Evolutionary conservation across 2,888 invertebrate species (phyloP).

Genomic region (Dorcus hopei): DNA sequence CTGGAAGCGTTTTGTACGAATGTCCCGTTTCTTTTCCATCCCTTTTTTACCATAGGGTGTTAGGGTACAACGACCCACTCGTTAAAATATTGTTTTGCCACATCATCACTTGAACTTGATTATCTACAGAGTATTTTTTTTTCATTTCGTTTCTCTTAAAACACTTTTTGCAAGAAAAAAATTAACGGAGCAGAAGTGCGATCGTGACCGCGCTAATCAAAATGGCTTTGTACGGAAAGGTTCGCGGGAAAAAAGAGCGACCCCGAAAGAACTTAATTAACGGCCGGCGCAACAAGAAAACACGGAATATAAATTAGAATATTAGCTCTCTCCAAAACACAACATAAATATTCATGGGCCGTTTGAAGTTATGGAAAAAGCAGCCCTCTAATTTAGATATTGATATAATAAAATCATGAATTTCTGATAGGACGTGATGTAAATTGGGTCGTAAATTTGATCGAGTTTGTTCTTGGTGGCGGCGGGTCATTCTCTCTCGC

Average conservation of each 20-base stretch:
- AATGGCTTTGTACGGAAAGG: neutral
- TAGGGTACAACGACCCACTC: too few species aligned
- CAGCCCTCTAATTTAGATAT: conserved; percentile 7
- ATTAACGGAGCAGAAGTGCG: too few species aligned
- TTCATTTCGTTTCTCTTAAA: too few species aligned
- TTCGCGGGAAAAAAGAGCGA: neutral
- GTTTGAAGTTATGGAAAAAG: conserved; percentile 16
- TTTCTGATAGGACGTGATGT: conserved; percentile 9
- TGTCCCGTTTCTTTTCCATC: too few species aligned
- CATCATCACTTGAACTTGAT: too few species aligned
- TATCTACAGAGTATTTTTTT: too few species aligned
- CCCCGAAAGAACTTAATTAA: conserved; percentile 1
- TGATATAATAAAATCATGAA: conserved; percentile 11
- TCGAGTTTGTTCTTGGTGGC: neutral
- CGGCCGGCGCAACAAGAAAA: conserved; percentile 7
- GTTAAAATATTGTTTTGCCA: too few species aligned
- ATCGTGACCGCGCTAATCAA: too few species aligned
- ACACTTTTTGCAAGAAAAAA: too few species aligned
- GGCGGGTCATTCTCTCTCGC: neutral
- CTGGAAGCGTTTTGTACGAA: too few species aligned
- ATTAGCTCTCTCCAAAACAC: conserved; percentile 14
- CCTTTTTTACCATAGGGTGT: too few species aligned
- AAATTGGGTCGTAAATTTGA: conserved; percentile 1
- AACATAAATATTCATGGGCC: conserved; percentile 16
- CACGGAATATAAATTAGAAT: conserved; percentile 21